phyloP scores from a whole-genome alignment of 2,113 vertebrate species.

The Dicerorhinus sumatrensis region DNA sequence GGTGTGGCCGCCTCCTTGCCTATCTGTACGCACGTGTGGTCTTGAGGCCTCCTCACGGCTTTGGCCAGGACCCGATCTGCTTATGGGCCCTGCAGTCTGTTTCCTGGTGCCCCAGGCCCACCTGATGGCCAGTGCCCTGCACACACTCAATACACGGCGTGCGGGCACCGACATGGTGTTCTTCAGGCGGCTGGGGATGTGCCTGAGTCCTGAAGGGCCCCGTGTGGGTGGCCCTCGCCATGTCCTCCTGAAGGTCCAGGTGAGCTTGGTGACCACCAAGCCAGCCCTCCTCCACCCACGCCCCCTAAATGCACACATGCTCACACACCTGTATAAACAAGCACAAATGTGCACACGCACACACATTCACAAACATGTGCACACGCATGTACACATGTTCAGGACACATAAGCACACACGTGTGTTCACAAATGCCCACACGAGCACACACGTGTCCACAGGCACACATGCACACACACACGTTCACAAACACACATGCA shows the following conservation, averaged over 20 bases:
- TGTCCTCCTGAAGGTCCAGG: neutral
- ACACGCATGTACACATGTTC: neutral
- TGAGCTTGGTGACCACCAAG: neutral
- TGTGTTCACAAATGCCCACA: neutral
- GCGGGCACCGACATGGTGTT: neutral
- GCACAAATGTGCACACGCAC: neutral
- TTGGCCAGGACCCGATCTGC: neutral
- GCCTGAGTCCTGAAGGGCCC: neutral
- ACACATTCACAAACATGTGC: fast-evolving
- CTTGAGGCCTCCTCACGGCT: neutral
- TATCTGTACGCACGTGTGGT: no score
- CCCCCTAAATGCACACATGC: fast-evolving
- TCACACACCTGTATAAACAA: neutral
- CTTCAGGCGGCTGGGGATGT: no score
- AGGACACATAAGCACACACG: neutral
- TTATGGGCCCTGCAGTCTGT: fast-evolving
- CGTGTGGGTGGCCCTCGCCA: fast-evolving
- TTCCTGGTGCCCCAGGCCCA: neutral
- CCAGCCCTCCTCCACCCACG: neutral
- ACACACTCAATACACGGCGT: fast-evolving
- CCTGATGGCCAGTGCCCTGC: fast-evolving
- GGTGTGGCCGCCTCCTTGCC: neutral
- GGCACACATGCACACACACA: neutral
- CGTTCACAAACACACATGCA: neutral
- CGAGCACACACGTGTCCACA: neutral